Conservation (phyloP, 2,113 vertebrate genomes). For the Alexandromys fortis region DNA sequence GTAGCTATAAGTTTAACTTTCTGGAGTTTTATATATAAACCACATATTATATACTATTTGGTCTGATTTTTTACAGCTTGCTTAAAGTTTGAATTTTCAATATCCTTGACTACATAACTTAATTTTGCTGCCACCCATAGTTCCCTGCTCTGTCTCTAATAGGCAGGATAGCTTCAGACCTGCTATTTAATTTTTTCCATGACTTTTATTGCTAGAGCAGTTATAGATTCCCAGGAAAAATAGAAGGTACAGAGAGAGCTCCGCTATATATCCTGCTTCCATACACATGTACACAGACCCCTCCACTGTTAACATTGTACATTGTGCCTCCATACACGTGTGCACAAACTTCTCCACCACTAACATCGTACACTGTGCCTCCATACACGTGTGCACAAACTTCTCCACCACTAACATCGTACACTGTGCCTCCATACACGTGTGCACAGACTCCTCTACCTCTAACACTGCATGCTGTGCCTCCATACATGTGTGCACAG, state of each 20-base stretch:
- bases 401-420: accelerated
- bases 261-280: not conserved
- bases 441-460: too few species aligned
- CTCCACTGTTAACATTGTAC: too few species aligned
- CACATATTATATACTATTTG: not conserved
- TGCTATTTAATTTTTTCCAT: not conserved
- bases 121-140: not conserved
- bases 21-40: not conserved
- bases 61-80: not conserved
- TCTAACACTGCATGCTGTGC: too few species aligned
- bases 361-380: too few species aligned
- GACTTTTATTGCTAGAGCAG: not conserved
- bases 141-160: not conserved
- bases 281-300: accelerated
- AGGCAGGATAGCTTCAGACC: not conserved
- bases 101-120: not conserved
- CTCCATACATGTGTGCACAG: too few species aligned
- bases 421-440: too few species aligned
- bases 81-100: not conserved
- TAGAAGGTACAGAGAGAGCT: not conserved
- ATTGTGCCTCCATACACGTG: too few species aligned
- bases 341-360: too few species aligned
- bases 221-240: not conserved
- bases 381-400: too few species aligned
- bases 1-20: not conserved